Percentiles rank a stretch among this genome's conserved stretches.
Evolutionary conservation across 2,113 vertebrate genomes (phyloP).

Genomic region (Struthidea cinerea): DNA sequence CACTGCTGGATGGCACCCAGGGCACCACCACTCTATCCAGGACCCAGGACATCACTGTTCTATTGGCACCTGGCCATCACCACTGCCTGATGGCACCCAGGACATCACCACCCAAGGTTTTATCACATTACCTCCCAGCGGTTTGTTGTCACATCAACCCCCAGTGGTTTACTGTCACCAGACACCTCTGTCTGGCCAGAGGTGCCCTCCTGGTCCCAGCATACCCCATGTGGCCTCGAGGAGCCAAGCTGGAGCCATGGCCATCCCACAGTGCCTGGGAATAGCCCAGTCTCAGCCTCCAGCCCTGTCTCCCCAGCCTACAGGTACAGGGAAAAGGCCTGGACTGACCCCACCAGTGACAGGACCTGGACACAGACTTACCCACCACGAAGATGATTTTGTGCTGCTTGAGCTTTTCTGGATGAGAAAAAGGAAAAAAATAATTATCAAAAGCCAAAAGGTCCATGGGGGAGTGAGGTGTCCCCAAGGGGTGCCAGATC

Average conservation of each 20-base stretch:
- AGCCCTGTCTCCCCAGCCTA: background rate
- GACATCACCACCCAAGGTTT: background rate
- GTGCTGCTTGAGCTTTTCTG: conserved; percentile 91
- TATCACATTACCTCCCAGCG: background rate
- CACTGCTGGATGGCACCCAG: background rate
- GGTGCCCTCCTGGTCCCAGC: background rate
- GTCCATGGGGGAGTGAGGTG: fast-evolving
- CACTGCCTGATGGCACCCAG: background rate
- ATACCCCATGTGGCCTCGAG: fast-evolving
- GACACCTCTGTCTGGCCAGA: background rate
- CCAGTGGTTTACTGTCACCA: background rate
- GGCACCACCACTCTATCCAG: background rate
- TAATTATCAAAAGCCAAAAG: background rate
- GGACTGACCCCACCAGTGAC: background rate
- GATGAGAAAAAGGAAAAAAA: background rate
- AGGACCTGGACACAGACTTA: conserved; percentile 68
- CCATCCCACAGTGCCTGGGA: background rate
- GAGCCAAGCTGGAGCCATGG: background rate
- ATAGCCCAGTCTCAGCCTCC: background rate
- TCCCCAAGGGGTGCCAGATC: background rate
- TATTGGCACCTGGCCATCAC: background rate
- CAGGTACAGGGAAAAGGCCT: background rate
- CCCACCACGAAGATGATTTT: conserved; percentile 99
- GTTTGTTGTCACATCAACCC: background rate
- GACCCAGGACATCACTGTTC: background rate